Evolutionary conservation across 2,888 invertebrate genomes (phyloP).

Genomic region (Morpho deidamia): DNA sequence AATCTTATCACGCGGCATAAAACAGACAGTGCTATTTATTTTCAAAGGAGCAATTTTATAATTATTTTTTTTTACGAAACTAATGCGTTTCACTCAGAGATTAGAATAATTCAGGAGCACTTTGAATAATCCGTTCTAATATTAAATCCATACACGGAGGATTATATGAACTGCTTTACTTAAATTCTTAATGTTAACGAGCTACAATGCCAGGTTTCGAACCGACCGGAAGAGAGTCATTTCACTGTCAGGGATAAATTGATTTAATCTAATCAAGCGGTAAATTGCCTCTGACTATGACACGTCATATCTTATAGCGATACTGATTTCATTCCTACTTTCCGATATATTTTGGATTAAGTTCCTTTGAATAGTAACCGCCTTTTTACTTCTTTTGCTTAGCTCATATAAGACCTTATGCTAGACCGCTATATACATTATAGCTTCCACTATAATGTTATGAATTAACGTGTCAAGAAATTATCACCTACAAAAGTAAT

Average conservation of each 20-base stretch:
- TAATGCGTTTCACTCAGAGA: neutral
- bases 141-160: slow-evolving; percentile 23
- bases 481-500: no score
- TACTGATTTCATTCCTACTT: slow-evolving; percentile 12
- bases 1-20: no score
- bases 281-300: slow-evolving; percentile 47
- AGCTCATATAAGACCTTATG: no score
- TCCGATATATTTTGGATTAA: slow-evolving; percentile 8
- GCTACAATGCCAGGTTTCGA: slow-evolving; percentile 51
- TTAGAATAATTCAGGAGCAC: no score
- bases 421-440: no score
- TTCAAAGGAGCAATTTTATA: neutral
- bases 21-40: no score
- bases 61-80: neutral
- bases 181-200: slow-evolving; percentile 58
- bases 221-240: slow-evolving; percentile 60
- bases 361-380: neutral
- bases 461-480: no score
- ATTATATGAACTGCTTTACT: slow-evolving; percentile 39
- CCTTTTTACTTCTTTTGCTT: no score
- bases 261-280: slow-evolving; percentile 69
- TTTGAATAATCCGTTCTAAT: slow-evolving; percentile 7
- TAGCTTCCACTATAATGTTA: no score
- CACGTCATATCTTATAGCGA: slow-evolving; percentile 20
- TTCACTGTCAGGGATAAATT: slow-evolving; percentile 65